phyloP scores from a whole-genome alignment of 1,140 invertebrate species.

The Thaumatotibia leucotreta region DNA sequence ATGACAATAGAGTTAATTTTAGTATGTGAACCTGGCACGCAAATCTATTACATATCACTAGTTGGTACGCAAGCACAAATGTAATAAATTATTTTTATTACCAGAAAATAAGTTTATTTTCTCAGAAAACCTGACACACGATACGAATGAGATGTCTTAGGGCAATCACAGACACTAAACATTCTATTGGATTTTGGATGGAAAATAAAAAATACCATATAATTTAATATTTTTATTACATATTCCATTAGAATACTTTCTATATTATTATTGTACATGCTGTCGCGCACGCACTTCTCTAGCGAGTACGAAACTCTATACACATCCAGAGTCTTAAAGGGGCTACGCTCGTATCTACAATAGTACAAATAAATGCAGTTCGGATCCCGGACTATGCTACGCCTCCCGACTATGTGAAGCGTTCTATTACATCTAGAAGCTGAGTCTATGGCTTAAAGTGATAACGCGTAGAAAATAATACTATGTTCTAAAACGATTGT shows the following conservation, averaged over 20 bases:
- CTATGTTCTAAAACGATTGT: neutral
- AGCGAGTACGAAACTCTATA: slow-evolving; percentile 49
- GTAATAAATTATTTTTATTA: slow-evolving; percentile 16
- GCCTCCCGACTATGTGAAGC: slow-evolving; percentile 11
- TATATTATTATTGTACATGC: slow-evolving; percentile 72
- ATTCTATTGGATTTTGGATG: neutral
- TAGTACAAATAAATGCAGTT: slow-evolving; percentile 57
- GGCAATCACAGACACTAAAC: neutral
- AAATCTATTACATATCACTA: slow-evolving; percentile 47
- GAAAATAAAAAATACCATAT: slow-evolving; percentile 31
- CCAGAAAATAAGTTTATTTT: neutral
- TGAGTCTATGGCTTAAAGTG: slow-evolving; percentile 25
- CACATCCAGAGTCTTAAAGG: slow-evolving; percentile 40
- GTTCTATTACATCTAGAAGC: slow-evolving; percentile 44
- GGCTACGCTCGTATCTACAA: slow-evolving; percentile 65
- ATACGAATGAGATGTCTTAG: neutral
- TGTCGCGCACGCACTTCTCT: slow-evolving; percentile 46
- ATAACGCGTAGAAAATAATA: neutral
- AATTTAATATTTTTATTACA: slow-evolving; percentile 75
- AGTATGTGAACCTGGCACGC: neutral
- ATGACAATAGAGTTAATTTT: neutral
- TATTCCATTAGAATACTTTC: slow-evolving; percentile 77
- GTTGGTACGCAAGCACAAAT: slow-evolving; percentile 38
- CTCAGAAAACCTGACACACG: neutral
- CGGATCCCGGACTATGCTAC: slow-evolving; percentile 36